Percentiles rank a stretch among this genome's conserved stretches.
Conservation (phyloP, 2,797 vertebrate species). For the Lycodopsis pacificus region DNA sequence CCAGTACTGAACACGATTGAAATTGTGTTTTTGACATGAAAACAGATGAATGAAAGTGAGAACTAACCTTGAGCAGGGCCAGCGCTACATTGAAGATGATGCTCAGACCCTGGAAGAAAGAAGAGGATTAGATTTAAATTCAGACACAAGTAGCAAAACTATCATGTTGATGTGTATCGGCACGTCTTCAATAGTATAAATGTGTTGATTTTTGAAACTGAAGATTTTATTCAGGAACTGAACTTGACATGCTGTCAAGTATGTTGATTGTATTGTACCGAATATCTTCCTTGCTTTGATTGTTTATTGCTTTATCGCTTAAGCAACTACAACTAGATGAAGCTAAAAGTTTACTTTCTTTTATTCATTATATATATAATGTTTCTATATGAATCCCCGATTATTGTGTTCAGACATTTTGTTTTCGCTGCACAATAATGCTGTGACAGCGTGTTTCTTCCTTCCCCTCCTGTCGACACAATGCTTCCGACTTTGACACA, state of each 20-base stretch:
- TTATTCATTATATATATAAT: not conserved
- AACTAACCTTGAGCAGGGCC: slow-evolving; percentile 95
- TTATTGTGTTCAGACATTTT: not conserved
- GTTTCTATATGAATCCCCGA: not conserved
- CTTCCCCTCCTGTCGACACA: not conserved
- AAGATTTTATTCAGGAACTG: no score
- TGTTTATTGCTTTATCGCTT: not conserved
- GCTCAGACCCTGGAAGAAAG: slow-evolving; percentile 89
- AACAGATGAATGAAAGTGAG: not conserved
- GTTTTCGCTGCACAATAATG: not conserved
- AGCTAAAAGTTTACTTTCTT: not conserved
- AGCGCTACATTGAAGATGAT: slow-evolving; percentile 98
- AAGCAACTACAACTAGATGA: not conserved
- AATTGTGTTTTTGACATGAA: not conserved
- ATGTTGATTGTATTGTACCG: not conserved
- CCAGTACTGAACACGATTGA: not conserved
- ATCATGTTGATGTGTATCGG: not conserved
- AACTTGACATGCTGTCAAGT: not conserved
- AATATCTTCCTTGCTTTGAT: not conserved
- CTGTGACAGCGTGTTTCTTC: not conserved
- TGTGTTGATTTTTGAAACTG: no score
- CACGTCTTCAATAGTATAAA: not conserved
- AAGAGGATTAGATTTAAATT: slow-evolving; percentile 9
- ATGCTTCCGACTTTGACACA: slow-evolving; percentile 40
- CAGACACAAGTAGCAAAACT: not conserved